Percentiles rank a stretch among this genome's conserved stretches.
phyloP scores from a whole-genome alignment of 1,140 invertebrate genomes.

The Drosophila gunungcola region DNA sequence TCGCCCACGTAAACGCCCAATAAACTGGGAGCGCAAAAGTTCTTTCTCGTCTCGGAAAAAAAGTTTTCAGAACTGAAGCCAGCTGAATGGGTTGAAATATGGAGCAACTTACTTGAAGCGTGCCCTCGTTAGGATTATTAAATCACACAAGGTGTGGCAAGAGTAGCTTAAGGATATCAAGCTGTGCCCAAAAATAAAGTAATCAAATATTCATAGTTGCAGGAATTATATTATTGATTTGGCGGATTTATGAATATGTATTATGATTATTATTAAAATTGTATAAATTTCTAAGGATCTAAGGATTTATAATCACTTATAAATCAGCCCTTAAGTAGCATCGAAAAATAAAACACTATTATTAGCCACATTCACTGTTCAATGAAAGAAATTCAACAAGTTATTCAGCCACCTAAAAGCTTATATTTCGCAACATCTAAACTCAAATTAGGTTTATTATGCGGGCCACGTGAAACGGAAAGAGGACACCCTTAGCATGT shows the following conservation, averaged over 20 bases:
- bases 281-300: too few relatives aligned
- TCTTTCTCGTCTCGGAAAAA: conserved; percentile 45
- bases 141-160: conserved; percentile 58
- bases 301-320: too few relatives aligned
- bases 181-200: background rate
- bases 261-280: too few relatives aligned
- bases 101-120: conserved; percentile 42
- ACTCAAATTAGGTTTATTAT: conserved; percentile 54
- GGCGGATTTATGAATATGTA: too few relatives aligned
- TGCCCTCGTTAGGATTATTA: conserved; percentile 69
- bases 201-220: conserved; percentile 11
- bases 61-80: conserved; percentile 41
- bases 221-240: background rate
- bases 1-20: conserved; percentile 71
- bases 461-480: conserved; percentile 18
- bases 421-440: conserved; percentile 33
- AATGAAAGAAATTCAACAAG: conserved; percentile 3
- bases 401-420: conserved; percentile 1
- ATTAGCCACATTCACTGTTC: background rate
- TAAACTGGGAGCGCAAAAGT: conserved; percentile 62
- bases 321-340: too few relatives aligned
- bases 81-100: conserved; percentile 35
- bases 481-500: conserved; percentile 31
- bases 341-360: too few relatives aligned
- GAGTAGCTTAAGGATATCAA: conserved; percentile 7